A percentile compares a stretch with the other conserved stretches of the same genome.
Evolutionary conservation across 2,797 vertebrate species (phyloP).

Genomic region (Rousettus madagascariensis): DNA sequence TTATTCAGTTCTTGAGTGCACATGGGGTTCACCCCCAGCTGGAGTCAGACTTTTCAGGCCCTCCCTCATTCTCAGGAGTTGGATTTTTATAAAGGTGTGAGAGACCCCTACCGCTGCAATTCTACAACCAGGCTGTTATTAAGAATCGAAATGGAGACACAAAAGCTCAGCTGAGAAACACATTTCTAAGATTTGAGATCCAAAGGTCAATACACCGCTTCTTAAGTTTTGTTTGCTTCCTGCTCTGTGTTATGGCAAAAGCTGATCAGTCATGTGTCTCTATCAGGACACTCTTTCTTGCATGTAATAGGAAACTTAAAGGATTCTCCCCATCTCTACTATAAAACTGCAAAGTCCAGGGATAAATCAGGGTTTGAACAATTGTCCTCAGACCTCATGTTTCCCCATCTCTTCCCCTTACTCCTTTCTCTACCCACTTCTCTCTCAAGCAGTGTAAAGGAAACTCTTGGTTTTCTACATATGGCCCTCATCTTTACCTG

Average conservation of each 20-base stretch:
- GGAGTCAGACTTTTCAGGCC: conserved; percentile 73
- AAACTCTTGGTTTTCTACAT: not conserved
- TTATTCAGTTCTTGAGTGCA: conserved; percentile 80
- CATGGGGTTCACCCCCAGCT: conserved; percentile 65
- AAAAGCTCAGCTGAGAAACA: not conserved
- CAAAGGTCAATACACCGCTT: not conserved
- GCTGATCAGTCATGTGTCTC: not conserved
- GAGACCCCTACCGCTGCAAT: conserved; percentile 10
- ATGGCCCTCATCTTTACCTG: not conserved
- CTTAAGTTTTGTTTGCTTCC: not conserved
- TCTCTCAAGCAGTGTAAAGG: not conserved
- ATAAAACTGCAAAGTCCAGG: not conserved
- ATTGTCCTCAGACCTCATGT: not conserved
- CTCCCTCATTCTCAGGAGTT: conserved; percentile 54
- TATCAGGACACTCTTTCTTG: not conserved
- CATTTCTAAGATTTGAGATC: not conserved
- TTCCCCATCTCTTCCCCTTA: not conserved
- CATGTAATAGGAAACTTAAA: not conserved
- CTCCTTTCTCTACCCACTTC: not conserved
- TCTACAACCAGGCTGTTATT: not conserved
- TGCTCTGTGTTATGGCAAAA: not conserved
- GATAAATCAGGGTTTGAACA: not conserved
- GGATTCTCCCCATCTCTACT: too few relatives aligned
- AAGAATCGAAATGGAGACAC: not conserved
- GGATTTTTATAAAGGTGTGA: conserved; percentile 50